Conservation (phyloP, 1,140 invertebrate species). For the Drepana arcuata region DNA sequence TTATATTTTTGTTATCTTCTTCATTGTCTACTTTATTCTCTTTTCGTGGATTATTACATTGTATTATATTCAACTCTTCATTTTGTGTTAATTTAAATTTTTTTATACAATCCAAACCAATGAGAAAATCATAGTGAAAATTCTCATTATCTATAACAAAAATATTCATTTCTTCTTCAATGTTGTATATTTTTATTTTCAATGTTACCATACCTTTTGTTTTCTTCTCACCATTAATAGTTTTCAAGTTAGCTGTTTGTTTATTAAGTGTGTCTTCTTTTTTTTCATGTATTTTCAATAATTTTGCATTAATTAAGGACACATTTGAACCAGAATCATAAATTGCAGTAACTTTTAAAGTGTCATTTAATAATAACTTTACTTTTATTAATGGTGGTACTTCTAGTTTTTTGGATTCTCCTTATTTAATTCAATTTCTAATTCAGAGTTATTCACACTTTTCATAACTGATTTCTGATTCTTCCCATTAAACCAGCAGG, state of each 20-base stretch:
- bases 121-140: constrained; percentile 5
- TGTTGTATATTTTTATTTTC: neutral
- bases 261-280: neutral
- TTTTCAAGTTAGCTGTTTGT: neutral
- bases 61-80: constrained; percentile 1
- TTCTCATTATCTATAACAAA: constrained; percentile 3
- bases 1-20: neutral
- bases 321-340: constrained; percentile 7
- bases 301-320: constrained; percentile 5
- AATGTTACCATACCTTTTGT: constrained; percentile 1
- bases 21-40: neutral
- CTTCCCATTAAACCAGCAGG: constrained; percentile 4
- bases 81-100: constrained; percentile 3
- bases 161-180: constrained; percentile 3
- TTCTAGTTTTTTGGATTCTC: constrained; percentile 4
- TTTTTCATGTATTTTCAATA: constrained; percentile 1
- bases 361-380: constrained; percentile 1
- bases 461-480: constrained; percentile 1
- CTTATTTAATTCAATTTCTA: constrained; percentile 4
- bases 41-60: neutral
- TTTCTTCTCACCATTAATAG: constrained; percentile 5
- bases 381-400: constrained; percentile 5
- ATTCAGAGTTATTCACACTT: constrained; percentile 3
- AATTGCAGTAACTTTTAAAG: constrained; percentile 1
- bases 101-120: constrained; percentile 2